Evolutionary conservation across 2,113 vertebrate species (phyloP), one percentile per base, ranked within the genome.

Genomic region (Bagarius yarrelli): DNA sequence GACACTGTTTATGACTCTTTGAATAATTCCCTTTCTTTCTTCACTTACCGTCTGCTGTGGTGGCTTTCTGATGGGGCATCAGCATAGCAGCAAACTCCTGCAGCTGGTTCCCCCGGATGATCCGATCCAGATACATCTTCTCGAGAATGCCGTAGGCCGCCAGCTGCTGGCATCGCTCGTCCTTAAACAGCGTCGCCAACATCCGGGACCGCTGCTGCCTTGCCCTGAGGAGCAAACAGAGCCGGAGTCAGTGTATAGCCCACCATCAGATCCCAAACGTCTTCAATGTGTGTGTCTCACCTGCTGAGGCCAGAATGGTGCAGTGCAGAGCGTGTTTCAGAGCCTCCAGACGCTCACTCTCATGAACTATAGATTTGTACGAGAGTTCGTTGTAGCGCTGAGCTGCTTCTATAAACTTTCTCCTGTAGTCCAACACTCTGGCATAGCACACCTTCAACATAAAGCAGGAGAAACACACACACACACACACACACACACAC

Each of bases 21-120:
- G 4, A 53, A 1, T 21, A 47, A 12, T 5, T 52, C 27, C 9
- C 4, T 6, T 21, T 55, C 6, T 30, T 56, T 1, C 32, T 23
- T 27, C 52, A 74, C 13, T 60, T 91, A 98, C 98, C 98, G 60
- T 99, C 98, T 0, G 96, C 96, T 71, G 97, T 99, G 70, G 98
- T 99, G 55, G 98, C 98, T 87, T 99, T 99, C 87, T 99, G 98
- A 82, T 99, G 98, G 27, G 98, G 98, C 97, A 98, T 98, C 18
- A 99, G 89, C 97, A 98, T 98, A 52, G 98, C 97, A 63, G 97
- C 97, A 84, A 99, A 99, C 86, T 99, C 98, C 64, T 99, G 97
- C 83, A 99, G 91, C 81, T 98, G 98, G 89, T 97, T 98, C 79
- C 97, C 97, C 89, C 97, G 91, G 89, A 99, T 99, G 87, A 99